Conservation (phyloP, 2,797 vertebrate genomes). For the Sebastes itinus region DNA sequence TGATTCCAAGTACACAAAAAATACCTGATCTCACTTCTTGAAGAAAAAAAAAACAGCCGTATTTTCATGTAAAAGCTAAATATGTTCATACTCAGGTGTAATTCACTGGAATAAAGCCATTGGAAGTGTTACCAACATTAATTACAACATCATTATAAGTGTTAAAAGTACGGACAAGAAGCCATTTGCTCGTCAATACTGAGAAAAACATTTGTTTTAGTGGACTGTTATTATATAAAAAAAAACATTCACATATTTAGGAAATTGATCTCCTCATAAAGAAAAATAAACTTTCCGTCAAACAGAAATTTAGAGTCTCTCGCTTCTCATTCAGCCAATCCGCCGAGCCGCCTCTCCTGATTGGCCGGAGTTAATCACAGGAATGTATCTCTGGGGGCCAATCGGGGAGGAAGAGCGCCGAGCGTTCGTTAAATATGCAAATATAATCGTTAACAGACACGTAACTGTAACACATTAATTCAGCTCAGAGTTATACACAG, state of each 20-base stretch:
- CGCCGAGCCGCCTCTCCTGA: conserved; percentile 14
- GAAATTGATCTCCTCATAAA: conserved; percentile 19
- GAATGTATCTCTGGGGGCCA: conserved; percentile 45
- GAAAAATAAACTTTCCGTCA: not conserved
- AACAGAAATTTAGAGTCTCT: conserved; percentile 3
- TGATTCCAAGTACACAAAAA: not conserved
- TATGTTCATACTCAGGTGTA: not conserved
- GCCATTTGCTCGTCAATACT: not conserved
- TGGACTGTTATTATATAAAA: conserved; percentile 4
- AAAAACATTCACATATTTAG: conserved; percentile 50
- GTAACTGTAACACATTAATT: not conserved
- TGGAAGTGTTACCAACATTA: not conserved
- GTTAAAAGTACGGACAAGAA: conserved; percentile 1
- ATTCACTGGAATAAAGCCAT: conserved; percentile 37
- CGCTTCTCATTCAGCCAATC: not conserved
- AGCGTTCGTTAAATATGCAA: conserved; percentile 33
- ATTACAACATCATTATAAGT: not conserved
- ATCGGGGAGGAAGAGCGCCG: conserved; percentile 12
- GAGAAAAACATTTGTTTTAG: conserved; percentile 14
- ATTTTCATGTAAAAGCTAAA: not conserved
- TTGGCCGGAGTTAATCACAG: conserved; percentile 37
- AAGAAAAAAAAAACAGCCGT: not conserved
- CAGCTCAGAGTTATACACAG: conserved; percentile 10
- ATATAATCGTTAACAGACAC: not conserved
- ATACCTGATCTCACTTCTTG: not conserved